These are phyloP conservation scores for Pseudomyrmex sp. DNA, from an alignment of 1,140 invertebrate species.

Conservation along the genomic window DNA sequence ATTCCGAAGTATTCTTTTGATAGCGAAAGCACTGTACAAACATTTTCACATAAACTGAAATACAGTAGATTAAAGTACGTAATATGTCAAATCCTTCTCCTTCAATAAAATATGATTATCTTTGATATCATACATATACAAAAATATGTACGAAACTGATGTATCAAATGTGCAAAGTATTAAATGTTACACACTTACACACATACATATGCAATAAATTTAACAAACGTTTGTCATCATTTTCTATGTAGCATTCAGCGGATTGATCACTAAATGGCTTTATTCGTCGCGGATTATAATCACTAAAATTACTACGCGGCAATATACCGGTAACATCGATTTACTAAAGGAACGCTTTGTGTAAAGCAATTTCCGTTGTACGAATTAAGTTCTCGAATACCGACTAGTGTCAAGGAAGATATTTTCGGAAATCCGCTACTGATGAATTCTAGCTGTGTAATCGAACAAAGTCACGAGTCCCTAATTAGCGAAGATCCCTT, in stretches of 20 bases:
- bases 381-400: not conserved
- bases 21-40: not conserved
- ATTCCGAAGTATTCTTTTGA: not conserved
- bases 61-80: not conserved
- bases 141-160: not conserved
- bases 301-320: not conserved
- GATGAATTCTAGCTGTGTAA: constrained; percentile 9
- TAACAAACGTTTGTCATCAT: not conserved
- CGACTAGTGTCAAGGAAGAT: constrained; percentile 22
- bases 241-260: constrained; percentile 5
- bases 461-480: constrained; percentile 34
- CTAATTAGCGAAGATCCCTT: constrained; percentile 63
- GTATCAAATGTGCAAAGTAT: no score
- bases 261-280: not conserved
- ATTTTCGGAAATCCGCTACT: constrained; percentile 33
- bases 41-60: not conserved
- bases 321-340: constrained; percentile 3
- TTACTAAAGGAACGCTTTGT: not conserved
- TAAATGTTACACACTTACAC: no score
- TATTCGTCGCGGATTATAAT: constrained; percentile 6
- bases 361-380: not conserved
- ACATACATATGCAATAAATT: not conserved
- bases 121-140: not conserved
- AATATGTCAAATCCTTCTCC: not conserved
- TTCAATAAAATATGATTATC: not conserved